Percentiles rank a stretch among this genome's conserved stretches.
phyloP scores from a whole-genome alignment of 2,888 invertebrate genomes.

The Conistra vaccinii region DNA sequence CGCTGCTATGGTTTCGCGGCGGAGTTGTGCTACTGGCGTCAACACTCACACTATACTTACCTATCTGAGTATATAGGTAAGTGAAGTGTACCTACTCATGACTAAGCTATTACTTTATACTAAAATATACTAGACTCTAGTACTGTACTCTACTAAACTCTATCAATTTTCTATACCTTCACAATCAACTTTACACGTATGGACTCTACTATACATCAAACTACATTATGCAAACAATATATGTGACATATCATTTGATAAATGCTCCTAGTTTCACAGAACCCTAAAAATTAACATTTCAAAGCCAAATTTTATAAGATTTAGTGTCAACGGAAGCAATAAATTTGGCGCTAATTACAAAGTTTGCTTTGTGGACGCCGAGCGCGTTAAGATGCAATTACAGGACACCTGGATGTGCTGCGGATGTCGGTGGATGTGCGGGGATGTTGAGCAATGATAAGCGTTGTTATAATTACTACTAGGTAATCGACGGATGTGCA shows the following conservation, averaged over 20 bases:
- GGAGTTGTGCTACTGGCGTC: too few species aligned
- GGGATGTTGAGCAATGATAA: slow-evolving; percentile 53
- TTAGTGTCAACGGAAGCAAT: slow-evolving; percentile 56
- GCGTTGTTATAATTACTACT: slow-evolving; percentile 62
- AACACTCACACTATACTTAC: background rate
- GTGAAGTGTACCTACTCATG: background rate
- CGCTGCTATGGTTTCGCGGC: too few species aligned
- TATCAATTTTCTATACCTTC: background rate
- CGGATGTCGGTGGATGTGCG: slow-evolving; percentile 19
- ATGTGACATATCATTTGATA: background rate
- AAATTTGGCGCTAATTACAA: slow-evolving; percentile 61
- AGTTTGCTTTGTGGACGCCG: slow-evolving; percentile 57
- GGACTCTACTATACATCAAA: background rate
- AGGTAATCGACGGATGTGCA: slow-evolving; percentile 65
- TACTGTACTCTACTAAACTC: background rate
- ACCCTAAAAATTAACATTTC: slow-evolving; percentile 34
- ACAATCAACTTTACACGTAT: background rate
- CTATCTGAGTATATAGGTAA: background rate
- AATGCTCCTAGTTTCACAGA: slow-evolving; percentile 5
- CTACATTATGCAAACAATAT: background rate
- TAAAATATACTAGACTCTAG: background rate
- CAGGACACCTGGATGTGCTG: slow-evolving; percentile 58
- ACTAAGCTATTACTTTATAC: background rate
- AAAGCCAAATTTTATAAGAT: slow-evolving; percentile 48
- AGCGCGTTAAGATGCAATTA: slow-evolving; percentile 58